Evolutionary conservation across 2,797 vertebrate species (phyloP).

Genomic region (Alcedo atthis): DNA sequence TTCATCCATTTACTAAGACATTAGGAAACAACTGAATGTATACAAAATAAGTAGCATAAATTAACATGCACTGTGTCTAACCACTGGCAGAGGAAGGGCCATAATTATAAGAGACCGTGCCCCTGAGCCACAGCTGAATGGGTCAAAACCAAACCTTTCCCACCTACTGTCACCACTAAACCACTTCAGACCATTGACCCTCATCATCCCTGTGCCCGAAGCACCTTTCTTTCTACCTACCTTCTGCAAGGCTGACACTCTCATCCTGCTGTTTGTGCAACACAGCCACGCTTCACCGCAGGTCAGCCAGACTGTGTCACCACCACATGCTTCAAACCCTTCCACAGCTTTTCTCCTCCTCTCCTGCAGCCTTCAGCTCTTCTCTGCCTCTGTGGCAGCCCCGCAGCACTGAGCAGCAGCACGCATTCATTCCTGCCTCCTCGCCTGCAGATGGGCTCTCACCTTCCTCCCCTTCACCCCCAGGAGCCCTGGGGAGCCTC

Average conservation of each 20-base stretch:
- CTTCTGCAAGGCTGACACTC: background rate
- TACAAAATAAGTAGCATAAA: background rate
- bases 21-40: background rate
- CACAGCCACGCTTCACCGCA: background rate
- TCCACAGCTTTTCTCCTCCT: background rate
- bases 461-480: background rate
- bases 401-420: background rate
- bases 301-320: background rate
- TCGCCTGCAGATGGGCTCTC: rapidly evolving
- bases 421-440: background rate
- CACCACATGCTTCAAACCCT: background rate
- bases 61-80: background rate
- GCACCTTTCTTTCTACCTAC: background rate
- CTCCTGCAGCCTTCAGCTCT: rapidly evolving
- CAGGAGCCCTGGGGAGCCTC: rapidly evolving
- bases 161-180: background rate
- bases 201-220: background rate
- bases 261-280: background rate
- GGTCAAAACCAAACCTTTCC: background rate
- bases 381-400: background rate
- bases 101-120: background rate
- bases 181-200: background rate
- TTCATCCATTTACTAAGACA: background rate
- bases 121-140: background rate
- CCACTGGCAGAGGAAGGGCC: background rate